Evolutionary conservation across 2,888 invertebrate species (phyloP).

Genomic region (Nymphalis polychloros): DNA sequence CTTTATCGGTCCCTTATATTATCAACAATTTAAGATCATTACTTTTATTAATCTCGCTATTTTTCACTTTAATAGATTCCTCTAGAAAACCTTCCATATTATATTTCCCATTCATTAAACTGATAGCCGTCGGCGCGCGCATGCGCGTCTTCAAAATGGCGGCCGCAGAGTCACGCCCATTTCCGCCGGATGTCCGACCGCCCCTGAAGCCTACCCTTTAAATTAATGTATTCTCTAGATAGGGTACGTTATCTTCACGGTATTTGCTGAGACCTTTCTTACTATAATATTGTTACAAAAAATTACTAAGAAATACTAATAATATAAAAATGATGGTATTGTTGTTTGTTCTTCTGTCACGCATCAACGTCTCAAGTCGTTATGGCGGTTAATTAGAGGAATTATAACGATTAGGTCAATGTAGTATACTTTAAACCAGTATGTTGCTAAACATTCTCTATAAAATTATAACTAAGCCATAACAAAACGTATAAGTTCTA

Average conservation of each 20-base stretch:
- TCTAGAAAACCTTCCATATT: constrained; percentile 24
- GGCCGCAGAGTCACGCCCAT: constrained; percentile 62
- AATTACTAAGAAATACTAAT: not conserved
- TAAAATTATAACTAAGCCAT: too few relatives aligned
- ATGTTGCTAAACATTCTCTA: too few relatives aligned
- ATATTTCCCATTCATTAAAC: constrained; percentile 18
- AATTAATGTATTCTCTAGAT: constrained; percentile 3
- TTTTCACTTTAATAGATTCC: not conserved
- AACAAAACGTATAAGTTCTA: too few relatives aligned
- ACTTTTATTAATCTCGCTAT: not conserved
- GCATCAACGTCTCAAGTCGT: too few relatives aligned
- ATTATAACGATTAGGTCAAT: too few relatives aligned
- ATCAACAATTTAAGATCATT: too few relatives aligned
- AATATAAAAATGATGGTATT: too few relatives aligned
- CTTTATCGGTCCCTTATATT: too few relatives aligned
- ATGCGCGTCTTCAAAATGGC: constrained; percentile 67
- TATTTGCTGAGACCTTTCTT: constrained; percentile 2
- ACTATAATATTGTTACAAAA: not conserved
- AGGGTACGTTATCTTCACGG: constrained; percentile 10
- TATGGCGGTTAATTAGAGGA: too few relatives aligned
- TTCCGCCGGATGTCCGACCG: constrained; percentile 72
- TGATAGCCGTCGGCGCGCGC: constrained; percentile 45
- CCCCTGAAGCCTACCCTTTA: constrained; percentile 48
- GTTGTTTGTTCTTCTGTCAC: too few relatives aligned
- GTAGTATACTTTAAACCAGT: too few relatives aligned